Evolutionary conservation across 2,888 invertebrate genomes (phyloP).

Genomic region (Hypena proboscidalis): DNA sequence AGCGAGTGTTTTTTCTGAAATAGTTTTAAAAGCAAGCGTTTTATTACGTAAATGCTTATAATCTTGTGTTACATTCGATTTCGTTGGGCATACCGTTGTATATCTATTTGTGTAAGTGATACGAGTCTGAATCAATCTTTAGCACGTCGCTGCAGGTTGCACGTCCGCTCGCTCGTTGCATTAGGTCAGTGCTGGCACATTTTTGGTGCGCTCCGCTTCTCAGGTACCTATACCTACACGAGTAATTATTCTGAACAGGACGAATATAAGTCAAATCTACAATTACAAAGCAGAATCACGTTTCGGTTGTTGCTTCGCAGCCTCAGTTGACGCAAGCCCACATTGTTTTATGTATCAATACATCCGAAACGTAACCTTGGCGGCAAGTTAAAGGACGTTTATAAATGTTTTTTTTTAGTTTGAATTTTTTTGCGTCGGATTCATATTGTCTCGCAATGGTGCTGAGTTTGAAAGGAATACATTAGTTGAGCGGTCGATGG

Average conservation of each 20-base stretch:
- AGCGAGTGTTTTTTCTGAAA: background rate
- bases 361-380: constrained; percentile 60
- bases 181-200: constrained; percentile 31
- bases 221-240: constrained; percentile 12
- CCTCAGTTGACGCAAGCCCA: constrained; percentile 52
- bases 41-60: constrained; percentile 8
- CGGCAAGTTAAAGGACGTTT: constrained; percentile 60
- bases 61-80: constrained; percentile 30
- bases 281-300: constrained; percentile 56
- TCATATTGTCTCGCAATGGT: constrained; percentile 72
- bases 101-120: constrained; percentile 15
- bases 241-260: constrained; percentile 41
- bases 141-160: constrained; percentile 10
- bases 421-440: constrained; percentile 68
- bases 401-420: constrained; percentile 59
- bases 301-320: constrained; percentile 35
- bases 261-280: constrained; percentile 59
- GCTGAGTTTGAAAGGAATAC: constrained; percentile 74
- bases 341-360: constrained; percentile 61
- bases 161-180: constrained; percentile 17
- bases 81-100: constrained; percentile 27
- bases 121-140: constrained; percentile 22
- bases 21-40: constrained; percentile 8
- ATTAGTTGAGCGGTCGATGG: constrained; percentile 70
- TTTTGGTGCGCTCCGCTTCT: constrained; percentile 14